Base-by-base conservation (phyloP, 2,888 invertebrate species). In the Lepetodrilus schrolli region DNA sequence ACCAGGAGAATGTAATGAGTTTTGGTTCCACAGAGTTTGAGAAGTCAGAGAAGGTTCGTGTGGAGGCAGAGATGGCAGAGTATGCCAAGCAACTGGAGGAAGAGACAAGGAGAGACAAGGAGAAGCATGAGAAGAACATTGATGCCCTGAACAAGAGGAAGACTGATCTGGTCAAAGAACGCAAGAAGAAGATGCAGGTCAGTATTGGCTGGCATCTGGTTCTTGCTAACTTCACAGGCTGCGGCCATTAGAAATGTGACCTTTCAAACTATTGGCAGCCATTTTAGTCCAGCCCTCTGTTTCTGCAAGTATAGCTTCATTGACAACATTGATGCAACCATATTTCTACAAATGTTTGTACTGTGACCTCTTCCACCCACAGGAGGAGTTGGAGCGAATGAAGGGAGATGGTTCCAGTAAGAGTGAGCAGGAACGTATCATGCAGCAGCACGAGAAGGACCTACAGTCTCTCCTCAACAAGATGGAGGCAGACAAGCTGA, bases 401-500 rank as follows among this genome's bases (percentile, higher is more conserved):
- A 76, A 82, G 48, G 78, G 80, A 3, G 75, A 82, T 23, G 88
- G 89, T 48, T 87, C 86, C 20, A 83, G 82, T 66, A 83, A 86
- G 70, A 86, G 86, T 48, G 88, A 88, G 36, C 86, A 87, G 78
- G 81, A 85, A 37, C 79, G 82, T 17, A 78, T 89, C 43, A 77
- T 89, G 13, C 84, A 83, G 13, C 87, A 87, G 65, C 87, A 89
- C 70, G 83, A 88, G 75, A 78, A 80, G 66, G 86, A 87, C 72
- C 78, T 87, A 17, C 84, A 88, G 76, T 84, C 80, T 48, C 80
- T 89, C 30, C 78, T 85, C 70, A 86, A 85, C 80, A 87, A 83
- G 79, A 85, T 89, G 79, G 89, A 88, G 26, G 88, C 88, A 0
- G 89, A 89, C 80, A 80, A 82, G 38, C 78, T 89, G 65, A 80